Percentiles rank a stretch among this genome's conserved stretches.
Conservation (phyloP, 2,797 vertebrate genomes). For the Helarctos malayanus region DNA sequence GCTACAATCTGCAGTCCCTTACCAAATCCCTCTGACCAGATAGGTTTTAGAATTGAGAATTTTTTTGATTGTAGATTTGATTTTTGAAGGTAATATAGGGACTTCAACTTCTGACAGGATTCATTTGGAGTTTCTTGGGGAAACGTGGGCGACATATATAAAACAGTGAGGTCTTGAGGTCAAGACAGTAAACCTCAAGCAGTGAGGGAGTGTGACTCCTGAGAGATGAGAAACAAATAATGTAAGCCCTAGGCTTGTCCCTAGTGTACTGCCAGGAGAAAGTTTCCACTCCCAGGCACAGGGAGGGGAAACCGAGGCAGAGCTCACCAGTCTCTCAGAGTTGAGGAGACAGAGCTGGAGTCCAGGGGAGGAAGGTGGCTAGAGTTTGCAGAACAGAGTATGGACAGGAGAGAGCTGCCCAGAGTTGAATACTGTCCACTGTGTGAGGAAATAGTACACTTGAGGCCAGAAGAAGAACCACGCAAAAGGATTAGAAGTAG, state of each 20-base stretch:
- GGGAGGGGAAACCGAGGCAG: neutral
- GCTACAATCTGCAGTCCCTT: neutral
- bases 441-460: neutral
- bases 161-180: neutral
- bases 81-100: neutral
- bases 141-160: neutral
- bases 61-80: neutral
- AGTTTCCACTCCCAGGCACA: neutral
- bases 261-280: neutral
- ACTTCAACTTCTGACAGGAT: slow-evolving; percentile 10
- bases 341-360: neutral
- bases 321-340: neutral
- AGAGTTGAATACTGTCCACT: neutral
- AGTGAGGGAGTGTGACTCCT: slow-evolving; percentile 3
- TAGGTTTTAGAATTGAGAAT: neutral
- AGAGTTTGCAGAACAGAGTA: neutral
- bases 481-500: neutral
- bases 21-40: neutral
- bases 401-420: neutral
- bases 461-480: neutral
- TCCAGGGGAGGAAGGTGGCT: neutral
- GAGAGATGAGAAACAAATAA: neutral
- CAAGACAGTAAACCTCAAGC: neutral
- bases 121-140: neutral
- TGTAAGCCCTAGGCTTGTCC: neutral